A percentile compares a stretch with the other conserved stretches of the same genome.
Evolutionary conservation across 2,797 vertebrate species (phyloP).

Genomic region (Pseudotriccus pelzelni): DNA sequence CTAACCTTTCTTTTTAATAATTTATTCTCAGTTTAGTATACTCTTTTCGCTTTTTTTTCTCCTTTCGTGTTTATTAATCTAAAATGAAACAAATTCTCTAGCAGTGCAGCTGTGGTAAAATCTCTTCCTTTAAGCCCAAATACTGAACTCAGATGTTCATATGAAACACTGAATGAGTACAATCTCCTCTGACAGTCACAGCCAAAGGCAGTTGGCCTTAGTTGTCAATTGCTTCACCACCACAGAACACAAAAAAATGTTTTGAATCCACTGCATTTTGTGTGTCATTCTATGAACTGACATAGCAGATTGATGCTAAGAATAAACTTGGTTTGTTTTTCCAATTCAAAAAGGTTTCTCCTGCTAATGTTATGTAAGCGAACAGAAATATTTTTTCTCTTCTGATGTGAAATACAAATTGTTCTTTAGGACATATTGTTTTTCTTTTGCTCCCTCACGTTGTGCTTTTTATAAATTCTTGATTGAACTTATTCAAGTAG

Average conservation of each 20-base stretch:
- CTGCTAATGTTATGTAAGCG: not conserved
- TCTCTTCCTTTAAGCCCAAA: slow-evolving; percentile 17
- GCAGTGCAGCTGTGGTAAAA: not conserved
- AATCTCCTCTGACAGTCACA: slow-evolving; percentile 25
- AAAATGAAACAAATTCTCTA: not conserved
- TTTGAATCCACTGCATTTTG: not conserved
- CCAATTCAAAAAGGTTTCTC: not conserved
- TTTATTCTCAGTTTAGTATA: not conserved
- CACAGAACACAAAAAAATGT: not conserved
- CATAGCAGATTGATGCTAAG: not conserved
- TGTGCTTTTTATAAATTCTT: not conserved
- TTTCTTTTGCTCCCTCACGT: not conserved
- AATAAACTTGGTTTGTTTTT: not conserved
- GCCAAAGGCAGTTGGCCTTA: slow-evolving; percentile 1
- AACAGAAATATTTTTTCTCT: not conserved
- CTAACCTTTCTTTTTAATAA: not conserved
- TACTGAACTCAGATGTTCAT: slow-evolving; percentile 14
- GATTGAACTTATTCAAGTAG: not conserved
- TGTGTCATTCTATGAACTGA: not conserved
- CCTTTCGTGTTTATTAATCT: not conserved
- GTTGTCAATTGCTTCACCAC: not conserved
- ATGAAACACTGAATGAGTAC: not conserved
- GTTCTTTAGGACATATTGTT: not conserved
- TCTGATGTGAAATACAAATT: not conserved
- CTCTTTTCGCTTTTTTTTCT: rapidly evolving